Evolutionary conservation across 2,113 vertebrate species (phyloP).

Genomic region (Dicrurus megarhynchus): DNA sequence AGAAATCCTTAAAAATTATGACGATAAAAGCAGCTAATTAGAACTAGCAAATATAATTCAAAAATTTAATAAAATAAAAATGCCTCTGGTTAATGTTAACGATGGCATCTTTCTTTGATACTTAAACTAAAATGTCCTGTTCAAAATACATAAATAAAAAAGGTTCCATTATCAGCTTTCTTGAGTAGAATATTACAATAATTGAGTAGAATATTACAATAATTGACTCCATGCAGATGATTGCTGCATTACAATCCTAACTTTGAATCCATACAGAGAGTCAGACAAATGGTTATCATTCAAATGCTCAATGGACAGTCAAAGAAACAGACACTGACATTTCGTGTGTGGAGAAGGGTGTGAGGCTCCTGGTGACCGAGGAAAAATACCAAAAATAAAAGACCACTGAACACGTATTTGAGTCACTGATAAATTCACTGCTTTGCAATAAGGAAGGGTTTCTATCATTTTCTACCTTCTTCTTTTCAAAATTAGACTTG

Average conservation of each 20-base stretch:
- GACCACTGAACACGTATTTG: background rate
- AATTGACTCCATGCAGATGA: background rate
- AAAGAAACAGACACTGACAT: background rate
- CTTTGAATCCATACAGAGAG: background rate
- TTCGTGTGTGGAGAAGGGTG: background rate
- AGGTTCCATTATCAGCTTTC: background rate
- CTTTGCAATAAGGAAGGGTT: background rate
- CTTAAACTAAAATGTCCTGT: background rate
- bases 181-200: background rate
- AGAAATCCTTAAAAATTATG: conserved; percentile 14
- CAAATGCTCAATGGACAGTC: background rate
- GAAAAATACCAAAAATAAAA: background rate
- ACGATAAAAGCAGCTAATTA: conserved; percentile 31
- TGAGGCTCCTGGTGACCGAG: background rate
- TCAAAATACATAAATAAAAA: background rate
- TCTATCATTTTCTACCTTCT: background rate
- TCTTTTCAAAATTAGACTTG: background rate
- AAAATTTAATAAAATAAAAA: conserved; percentile 25
- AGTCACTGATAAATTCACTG: background rate
- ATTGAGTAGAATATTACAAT: background rate
- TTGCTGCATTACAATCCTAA: background rate
- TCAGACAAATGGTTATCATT: background rate
- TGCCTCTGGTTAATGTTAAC: background rate
- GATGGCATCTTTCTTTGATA: background rate
- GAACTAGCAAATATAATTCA: background rate